Evolutionary conservation across 2,888 invertebrate species (phyloP), one percentile per base, ranked within the genome.

Genomic region (Plebejus anna): DNA sequence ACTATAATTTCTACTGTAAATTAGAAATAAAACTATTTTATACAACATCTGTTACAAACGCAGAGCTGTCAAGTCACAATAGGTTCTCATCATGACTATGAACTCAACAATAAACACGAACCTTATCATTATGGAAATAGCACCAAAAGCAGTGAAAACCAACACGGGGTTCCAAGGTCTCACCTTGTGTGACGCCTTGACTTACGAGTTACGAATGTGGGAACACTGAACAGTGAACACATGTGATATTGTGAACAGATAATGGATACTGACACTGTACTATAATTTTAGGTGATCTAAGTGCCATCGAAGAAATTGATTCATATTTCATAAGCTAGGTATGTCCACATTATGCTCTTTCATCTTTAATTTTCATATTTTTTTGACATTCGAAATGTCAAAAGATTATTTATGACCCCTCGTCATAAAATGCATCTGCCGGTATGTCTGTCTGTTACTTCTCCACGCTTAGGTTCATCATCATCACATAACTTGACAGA

Each of bases 71-170:
- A 9, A 11, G 11, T 28, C 61, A 61, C 28, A 61, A 61, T 61
- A 61, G 28, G 22, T 28, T 28, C 11, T 61, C 51, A 72, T 72
- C 72, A 51, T 72, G 72, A 72, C 47, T 38, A 71, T 42, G 42
- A 47, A 42, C 9, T 22, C 9, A 72, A 72, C 47, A 72, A 42
- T 47, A 51, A 51, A 51, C 72, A 55, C 51, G 0, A 51, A 51
- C 4, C 55, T 55, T 47, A 71, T 42, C 7, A 42, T 72, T 72
- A 72, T 51, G 72, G 72, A 72, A 51, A 4, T 51, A 28, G 51
- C 47, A 42, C 72, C 47, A 72, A 72, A 72, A 72, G 28, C 13
- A 72, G 72, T 51, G 72, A 72, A 72, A 72, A 51, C 51, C 22
- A 22, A 51, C 13, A 47, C 47, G 51, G 51, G 47, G 6, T 11